Percentiles rank a stretch among this genome's conserved stretches.
Conservation (phyloP, 1,140 invertebrate genomes). For the Drosophila equinoxialis region DNA sequence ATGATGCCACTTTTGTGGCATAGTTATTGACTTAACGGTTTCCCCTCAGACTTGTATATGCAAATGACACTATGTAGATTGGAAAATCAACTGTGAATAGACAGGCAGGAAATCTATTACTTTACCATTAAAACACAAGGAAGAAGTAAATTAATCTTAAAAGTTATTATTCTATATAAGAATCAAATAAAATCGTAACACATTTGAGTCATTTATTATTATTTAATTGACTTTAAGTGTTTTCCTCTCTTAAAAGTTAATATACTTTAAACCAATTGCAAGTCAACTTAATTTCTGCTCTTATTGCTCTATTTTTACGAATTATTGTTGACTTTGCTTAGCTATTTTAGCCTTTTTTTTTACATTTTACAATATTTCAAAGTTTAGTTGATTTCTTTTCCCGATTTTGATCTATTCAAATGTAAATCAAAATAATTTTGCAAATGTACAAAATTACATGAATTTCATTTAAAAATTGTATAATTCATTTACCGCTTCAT, state of each 20-base stretch:
- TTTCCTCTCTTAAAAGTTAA: too few species aligned
- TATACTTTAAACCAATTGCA: too few species aligned
- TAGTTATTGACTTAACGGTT: conserved; percentile 9
- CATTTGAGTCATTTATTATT: too few species aligned
- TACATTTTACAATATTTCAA: too few species aligned
- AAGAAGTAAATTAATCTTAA: not conserved
- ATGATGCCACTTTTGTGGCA: not conserved
- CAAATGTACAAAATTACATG: not conserved
- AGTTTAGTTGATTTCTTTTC: too few species aligned
- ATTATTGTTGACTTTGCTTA: too few species aligned
- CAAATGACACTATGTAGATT: conserved; percentile 16
- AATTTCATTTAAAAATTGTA: conserved; percentile 42
- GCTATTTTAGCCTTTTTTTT: too few species aligned
- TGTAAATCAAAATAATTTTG: conserved; percentile 14
- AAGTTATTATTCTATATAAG: not conserved
- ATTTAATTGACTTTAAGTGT: too few species aligned
- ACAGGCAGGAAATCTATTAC: not conserved
- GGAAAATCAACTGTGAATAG: conserved; percentile 13
- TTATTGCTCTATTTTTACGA: too few species aligned
- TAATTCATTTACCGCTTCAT: conserved; percentile 55
- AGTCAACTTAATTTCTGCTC: too few species aligned
- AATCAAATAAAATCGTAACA: too few species aligned
- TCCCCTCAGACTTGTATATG: not conserved
- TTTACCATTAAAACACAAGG: not conserved
- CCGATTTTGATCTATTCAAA: conserved; percentile 4